Evolutionary conservation across 2,888 invertebrate species (phyloP).

Genomic region (Unio delphinus): DNA sequence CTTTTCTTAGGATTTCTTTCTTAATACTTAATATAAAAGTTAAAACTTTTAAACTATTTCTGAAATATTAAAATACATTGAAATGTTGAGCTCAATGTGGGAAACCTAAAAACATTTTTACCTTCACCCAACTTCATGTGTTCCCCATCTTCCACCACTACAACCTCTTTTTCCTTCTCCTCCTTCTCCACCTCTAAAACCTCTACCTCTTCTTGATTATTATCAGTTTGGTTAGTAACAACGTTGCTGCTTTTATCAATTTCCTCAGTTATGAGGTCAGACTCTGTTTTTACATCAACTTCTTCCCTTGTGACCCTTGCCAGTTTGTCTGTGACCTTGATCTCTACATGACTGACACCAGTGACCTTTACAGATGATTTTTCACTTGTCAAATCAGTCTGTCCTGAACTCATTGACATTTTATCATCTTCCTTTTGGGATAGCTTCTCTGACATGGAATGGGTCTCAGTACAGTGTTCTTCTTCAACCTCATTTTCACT

Average conservation of each 20-base stretch:
- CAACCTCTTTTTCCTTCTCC: slow-evolving; percentile 4
- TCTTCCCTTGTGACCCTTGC: background rate
- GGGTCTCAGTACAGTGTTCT: background rate
- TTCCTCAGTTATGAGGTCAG: slow-evolving; percentile 5
- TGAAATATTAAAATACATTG: too few species aligned
- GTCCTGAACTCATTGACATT: background rate
- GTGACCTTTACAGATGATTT: background rate
- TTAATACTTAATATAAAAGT: too few species aligned
- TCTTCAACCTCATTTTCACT: slow-evolving; percentile 1
- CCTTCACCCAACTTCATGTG: too few species aligned
- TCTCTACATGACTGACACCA: background rate
- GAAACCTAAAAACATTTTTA: too few species aligned
- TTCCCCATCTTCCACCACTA: slow-evolving; percentile 1
- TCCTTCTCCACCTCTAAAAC: background rate
- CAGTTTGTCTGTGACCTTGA: background rate
- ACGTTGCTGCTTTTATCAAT: slow-evolving; percentile 1
- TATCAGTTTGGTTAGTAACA: background rate
- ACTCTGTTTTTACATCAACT: background rate
- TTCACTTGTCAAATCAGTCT: too few species aligned
- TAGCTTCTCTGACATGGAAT: too few species aligned
- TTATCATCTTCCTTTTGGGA: slow-evolving; percentile 1
- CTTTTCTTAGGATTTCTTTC: too few species aligned
- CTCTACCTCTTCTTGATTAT: background rate
- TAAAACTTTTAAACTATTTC: too few species aligned
- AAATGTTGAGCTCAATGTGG: too few species aligned